phyloP scores from a whole-genome alignment of 2,113 vertebrate genomes.

The Protobothrops flavoviridis region DNA sequence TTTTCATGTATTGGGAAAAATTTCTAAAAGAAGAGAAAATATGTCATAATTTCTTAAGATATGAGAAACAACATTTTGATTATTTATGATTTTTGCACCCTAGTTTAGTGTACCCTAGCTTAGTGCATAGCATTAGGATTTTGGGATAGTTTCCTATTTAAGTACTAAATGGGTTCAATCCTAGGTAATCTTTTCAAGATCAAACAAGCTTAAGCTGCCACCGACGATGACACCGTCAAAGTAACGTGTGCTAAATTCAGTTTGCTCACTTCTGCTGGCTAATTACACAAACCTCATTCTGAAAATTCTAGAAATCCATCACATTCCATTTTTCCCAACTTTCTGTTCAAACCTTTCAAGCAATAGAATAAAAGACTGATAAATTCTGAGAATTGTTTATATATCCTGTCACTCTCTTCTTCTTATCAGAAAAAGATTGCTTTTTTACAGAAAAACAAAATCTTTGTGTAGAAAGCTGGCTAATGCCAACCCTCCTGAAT shows the following conservation, averaged over 20 bases:
- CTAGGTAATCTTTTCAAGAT: neutral
- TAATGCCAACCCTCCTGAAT: neutral
- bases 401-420: neutral
- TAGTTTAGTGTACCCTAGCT: neutral
- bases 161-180: neutral
- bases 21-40: neutral
- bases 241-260: neutral
- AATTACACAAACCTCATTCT: no score
- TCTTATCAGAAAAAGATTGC: neutral
- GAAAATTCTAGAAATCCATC: neutral
- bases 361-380: neutral
- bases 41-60: neutral
- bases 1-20: conserved; percentile 47
- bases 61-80: neutral
- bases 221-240: neutral
- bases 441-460: neutral
- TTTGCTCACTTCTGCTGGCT: neutral
- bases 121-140: neutral
- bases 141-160: neutral
- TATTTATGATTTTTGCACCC: neutral
- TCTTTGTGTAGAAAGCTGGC: neutral
- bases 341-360: neutral
- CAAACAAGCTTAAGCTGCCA: neutral
- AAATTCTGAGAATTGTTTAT: neutral
- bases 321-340: neutral